Evolutionary conservation across 2,888 invertebrate species (phyloP), one percentile per base, ranked within the genome.

Genomic region (Zelleria hepariella): DNA sequence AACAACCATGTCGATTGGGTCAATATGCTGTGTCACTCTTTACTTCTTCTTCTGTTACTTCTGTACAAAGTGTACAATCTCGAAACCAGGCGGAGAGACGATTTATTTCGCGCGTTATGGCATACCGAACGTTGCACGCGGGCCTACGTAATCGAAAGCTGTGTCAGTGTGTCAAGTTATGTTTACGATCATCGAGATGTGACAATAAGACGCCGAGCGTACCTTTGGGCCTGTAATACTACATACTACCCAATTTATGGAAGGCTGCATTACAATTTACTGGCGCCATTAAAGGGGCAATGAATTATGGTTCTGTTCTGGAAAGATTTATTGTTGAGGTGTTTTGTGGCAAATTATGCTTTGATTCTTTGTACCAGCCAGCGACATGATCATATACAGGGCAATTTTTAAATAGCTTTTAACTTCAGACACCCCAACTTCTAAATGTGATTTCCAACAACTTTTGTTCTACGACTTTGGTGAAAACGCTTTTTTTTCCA

Each of bases 71-170:
- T 10, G 10, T 42, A 15, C 32, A 42, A 15, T 42, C 15, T 42
- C 32, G 32, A 15, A 4, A 15, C 32, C 32, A 5, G 32, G 15
- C 32, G 4, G 32, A 42, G 32, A 15, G 15, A 58, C 55, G 53
- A 42, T 58, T 59, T 26, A 25, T 51, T 48, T 53, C 42, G 55
- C 48, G 42, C 57, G 58, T 60, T 58, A 60, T 58, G 55, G 47
- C 59, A 55, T 23, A 23, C 23, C 27, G 53, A 42, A 42, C 24
- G 59, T 59, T 27, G 58, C 42, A 49, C 54, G 23, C 59, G 54
- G 57, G 58, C 51, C 58, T 58, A 68, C 69, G 67, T 69, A 70
- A 70, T 61, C 64, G 65, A 65, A 61, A 68, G 68, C 62, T 58
- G 64, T 70, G 70, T 71, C 67, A 64, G 66, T 67, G 57, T 67